Conservation (phyloP, 2,888 invertebrate genomes). For the Caenorhabditis virilis region DNA sequence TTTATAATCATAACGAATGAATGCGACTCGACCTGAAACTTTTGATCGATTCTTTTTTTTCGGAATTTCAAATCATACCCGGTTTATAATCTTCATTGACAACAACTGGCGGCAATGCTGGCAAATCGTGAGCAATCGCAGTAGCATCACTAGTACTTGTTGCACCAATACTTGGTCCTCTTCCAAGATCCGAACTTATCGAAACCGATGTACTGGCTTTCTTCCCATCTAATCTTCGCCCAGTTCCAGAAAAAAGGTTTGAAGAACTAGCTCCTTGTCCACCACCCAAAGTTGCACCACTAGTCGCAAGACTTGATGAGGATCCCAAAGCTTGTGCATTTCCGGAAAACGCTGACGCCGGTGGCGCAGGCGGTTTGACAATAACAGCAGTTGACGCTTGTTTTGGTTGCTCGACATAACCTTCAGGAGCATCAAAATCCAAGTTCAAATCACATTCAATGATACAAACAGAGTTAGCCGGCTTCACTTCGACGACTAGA, state of each 20-base stretch:
- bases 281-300: neutral
- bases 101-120: constrained; percentile 43
- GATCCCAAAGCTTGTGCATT: constrained; percentile 8
- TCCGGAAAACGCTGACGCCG: constrained; percentile 24
- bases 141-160: too few species aligned
- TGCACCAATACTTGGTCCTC: too few species aligned
- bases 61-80: constrained; percentile 29
- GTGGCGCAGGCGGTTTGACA: constrained; percentile 19
- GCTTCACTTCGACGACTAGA: constrained; percentile 91
- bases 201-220: constrained; percentile 39
- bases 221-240: constrained; percentile 63
- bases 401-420: constrained; percentile 45
- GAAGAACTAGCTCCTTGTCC: constrained; percentile 2
- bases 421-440: constrained; percentile 87
- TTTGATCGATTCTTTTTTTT: neutral
- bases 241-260: constrained; percentile 51
- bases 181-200: constrained; percentile 19
- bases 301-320: neutral
- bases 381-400: constrained; percentile 28
- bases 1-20: constrained; percentile 65
- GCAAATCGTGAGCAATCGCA: constrained; percentile 17
- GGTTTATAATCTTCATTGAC: constrained; percentile 57
- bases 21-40: constrained; percentile 49
- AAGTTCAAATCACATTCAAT: constrained; percentile 99
- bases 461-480: constrained; percentile 85